Conservation (phyloP, 2,888 invertebrate genomes). For the Cheiracanthium punctorium region DNA sequence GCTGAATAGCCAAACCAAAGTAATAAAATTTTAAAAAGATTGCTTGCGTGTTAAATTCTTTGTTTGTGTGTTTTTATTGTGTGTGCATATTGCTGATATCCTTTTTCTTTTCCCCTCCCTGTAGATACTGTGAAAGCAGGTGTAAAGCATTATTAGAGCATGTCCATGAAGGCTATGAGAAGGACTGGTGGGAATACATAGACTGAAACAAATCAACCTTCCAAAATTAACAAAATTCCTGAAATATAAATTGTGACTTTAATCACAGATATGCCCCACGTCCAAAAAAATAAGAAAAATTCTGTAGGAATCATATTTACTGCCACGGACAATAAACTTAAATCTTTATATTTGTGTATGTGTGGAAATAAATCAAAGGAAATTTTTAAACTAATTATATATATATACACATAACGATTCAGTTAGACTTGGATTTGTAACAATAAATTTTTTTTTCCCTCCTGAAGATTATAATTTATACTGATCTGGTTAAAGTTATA, state of each 20-base stretch:
- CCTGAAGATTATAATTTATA: too few species aligned
- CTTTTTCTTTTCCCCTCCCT: conserved; percentile 56
- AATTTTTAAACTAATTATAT: conserved; percentile 15
- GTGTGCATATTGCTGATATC: background rate
- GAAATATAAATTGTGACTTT: conserved; percentile 15
- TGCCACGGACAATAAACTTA: conserved; percentile 63
- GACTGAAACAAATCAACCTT: conserved; percentile 78
- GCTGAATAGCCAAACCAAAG: too few species aligned
- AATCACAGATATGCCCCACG: conserved; percentile 37
- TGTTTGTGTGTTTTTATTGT: background rate
- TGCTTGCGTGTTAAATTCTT: too few species aligned
- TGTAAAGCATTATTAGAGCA: conserved; percentile 96
- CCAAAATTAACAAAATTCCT: conserved; percentile 44
- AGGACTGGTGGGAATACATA: conserved; percentile 98
- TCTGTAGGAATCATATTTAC: conserved; percentile 56
- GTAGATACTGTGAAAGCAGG: conserved; percentile 97
- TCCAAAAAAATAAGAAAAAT: conserved; percentile 37
- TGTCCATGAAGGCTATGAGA: conserved; percentile 98
- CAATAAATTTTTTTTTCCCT: too few species aligned
- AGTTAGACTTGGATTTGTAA: too few species aligned
- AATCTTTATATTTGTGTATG: conserved; percentile 54
- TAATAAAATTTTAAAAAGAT: too few species aligned
- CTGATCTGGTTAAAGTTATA: too few species aligned
- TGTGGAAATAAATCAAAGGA: conserved; percentile 20
- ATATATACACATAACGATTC: background rate